Percentiles rank a stretch among this genome's conserved stretches.
These are phyloP conservation scores for Grammomys surdaster DNA, from an alignment of 2,113 vertebrate species.

Conservation along the genomic window DNA sequence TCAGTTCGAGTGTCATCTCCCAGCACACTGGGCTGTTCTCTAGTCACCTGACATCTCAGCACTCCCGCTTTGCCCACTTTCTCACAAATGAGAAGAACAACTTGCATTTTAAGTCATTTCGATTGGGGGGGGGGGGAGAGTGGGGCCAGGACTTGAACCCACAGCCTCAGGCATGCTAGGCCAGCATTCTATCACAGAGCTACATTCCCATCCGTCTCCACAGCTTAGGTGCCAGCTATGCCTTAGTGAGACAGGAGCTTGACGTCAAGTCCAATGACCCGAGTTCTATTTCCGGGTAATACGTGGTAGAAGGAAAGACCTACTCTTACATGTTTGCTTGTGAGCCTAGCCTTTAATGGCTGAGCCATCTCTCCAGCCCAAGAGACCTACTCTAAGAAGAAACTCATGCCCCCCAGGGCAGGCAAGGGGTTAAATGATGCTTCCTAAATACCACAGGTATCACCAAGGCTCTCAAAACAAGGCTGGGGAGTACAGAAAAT, in stretches of 20 bases:
- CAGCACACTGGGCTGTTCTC: not conserved
- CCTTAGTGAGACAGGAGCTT: not conserved
- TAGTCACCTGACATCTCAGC: not conserved
- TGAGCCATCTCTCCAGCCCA: too few relatives aligned
- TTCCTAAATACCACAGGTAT: not conserved
- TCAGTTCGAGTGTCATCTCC: not conserved
- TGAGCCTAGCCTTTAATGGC: too few relatives aligned
- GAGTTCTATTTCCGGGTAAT: not conserved
- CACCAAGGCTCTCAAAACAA: conserved; percentile 21
- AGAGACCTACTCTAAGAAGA: not conserved
- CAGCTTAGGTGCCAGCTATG: too few relatives aligned
- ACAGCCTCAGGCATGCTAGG: not conserved
- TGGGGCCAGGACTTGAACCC: not conserved
- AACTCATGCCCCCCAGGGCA: not conserved
- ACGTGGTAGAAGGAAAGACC: too few relatives aligned
- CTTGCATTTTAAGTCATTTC: not conserved
- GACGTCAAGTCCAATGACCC: not conserved
- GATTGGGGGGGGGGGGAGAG: too few relatives aligned
- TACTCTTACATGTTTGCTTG: not conserved
- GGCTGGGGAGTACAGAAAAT: not conserved
- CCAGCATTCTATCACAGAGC: not conserved
- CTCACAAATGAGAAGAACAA: not conserved
- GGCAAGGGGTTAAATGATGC: not conserved
- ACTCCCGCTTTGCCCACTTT: not conserved
- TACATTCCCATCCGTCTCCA: not conserved